A percentile compares a stretch with the other conserved stretches of the same genome.
Evolutionary conservation across 2,797 vertebrate species (phyloP).

Genomic region (Danio tinwini): DNA sequence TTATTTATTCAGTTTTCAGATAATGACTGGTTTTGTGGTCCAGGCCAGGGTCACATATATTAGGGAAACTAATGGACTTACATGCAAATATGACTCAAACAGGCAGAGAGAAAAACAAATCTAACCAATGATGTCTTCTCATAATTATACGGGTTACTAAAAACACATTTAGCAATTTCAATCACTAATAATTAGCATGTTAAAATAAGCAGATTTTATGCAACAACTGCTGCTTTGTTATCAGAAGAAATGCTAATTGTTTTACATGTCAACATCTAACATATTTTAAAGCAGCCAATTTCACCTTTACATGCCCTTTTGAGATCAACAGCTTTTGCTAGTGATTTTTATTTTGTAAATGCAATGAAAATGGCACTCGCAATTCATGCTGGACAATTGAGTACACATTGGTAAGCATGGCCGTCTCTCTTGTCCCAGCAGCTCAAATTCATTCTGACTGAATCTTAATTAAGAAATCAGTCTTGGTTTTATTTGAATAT

Average conservation of each 20-base stretch:
- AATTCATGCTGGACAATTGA: constrained; percentile 41
- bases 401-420: constrained; percentile 49
- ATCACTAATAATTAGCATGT: not conserved
- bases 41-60: too few relatives aligned
- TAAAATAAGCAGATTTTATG: not conserved
- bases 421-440: constrained; percentile 42
- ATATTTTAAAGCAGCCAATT: not conserved
- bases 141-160: not conserved
- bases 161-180: not conserved
- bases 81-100: not conserved
- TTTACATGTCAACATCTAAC: not conserved
- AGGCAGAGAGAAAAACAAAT: not conserved
- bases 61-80: not conserved
- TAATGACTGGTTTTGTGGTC: too few relatives aligned
- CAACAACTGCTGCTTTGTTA: not conserved
- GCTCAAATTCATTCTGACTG: constrained; percentile 63
- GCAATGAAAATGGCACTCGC: constrained; percentile 41
- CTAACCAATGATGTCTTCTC: not conserved
- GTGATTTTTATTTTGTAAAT: not conserved
- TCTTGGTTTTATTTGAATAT: constrained; percentile 62
- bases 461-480: constrained; percentile 68
- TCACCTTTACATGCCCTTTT: not conserved
- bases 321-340: constrained; percentile 33
- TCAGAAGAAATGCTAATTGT: not conserved
- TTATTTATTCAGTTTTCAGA: too few relatives aligned